These are phyloP conservation scores for Saguinus oedipus DNA, from an alignment of 2,797 vertebrate species.

Conservation along the genomic window DNA sequence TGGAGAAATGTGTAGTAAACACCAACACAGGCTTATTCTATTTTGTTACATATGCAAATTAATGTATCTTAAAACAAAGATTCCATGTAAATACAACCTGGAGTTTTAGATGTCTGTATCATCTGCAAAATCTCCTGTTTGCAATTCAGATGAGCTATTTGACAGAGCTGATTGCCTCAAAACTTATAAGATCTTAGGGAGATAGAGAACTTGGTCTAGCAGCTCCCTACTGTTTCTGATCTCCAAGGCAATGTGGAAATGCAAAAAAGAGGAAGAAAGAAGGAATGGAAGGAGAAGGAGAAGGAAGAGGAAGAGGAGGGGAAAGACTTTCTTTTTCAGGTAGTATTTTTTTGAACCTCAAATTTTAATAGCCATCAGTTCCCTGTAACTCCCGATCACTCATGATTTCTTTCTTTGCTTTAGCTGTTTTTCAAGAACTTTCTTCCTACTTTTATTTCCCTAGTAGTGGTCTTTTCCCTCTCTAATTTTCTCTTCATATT, in stretches of 20 bases:
- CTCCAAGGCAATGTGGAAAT: background rate
- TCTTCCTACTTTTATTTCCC: background rate
- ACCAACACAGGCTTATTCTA: background rate
- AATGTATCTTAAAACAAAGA: slow-evolving; percentile 11
- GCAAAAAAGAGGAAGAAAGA: background rate
- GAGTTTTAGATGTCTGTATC: background rate
- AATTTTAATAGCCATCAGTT: background rate
- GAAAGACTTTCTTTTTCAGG: background rate
- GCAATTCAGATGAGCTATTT: background rate
- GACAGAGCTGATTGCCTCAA: background rate
- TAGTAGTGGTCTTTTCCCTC: background rate
- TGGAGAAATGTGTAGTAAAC: background rate
- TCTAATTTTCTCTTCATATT: slow-evolving; percentile 11
- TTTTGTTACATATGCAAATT: background rate
- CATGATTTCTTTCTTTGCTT: background rate
- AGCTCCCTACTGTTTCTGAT: background rate
- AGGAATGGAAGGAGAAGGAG: too few species aligned
- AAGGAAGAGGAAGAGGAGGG: too few species aligned
- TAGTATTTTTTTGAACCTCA: background rate
- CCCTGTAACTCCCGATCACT: background rate
- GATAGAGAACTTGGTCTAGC: background rate
- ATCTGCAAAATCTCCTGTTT: background rate
- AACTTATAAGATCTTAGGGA: background rate
- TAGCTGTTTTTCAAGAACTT: slow-evolving; percentile 30
- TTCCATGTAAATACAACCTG: background rate